phyloP scores from a whole-genome alignment of 2,888 invertebrate genomes.

The Torymus aiolomorphi region DNA sequence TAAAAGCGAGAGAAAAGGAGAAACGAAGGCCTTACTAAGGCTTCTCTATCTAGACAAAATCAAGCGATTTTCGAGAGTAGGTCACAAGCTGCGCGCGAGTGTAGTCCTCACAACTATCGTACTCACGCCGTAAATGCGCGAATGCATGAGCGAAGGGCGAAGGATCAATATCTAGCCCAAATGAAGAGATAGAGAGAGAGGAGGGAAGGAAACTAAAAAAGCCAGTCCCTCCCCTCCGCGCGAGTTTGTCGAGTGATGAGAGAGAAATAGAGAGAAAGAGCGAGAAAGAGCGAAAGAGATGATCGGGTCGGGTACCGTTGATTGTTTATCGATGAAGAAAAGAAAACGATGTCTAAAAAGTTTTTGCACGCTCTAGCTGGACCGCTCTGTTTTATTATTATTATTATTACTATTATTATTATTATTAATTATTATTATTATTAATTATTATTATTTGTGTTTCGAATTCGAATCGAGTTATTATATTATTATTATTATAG shows the following conservation, averaged over 20 bases:
- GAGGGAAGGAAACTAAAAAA: background rate
- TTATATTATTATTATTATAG: conserved; percentile 22
- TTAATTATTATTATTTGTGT: background rate
- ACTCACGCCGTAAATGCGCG: background rate
- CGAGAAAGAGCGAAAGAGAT: background rate
- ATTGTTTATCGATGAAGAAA: conserved; percentile 25
- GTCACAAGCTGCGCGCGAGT: background rate
- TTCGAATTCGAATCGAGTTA: background rate
- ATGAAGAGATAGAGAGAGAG: background rate
- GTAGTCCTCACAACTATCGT: too few relatives aligned
- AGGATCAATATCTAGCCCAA: conserved; percentile 7
- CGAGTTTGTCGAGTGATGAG: background rate
- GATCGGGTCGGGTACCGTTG: background rate
- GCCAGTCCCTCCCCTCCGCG: background rate
- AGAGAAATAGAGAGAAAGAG: too few relatives aligned
- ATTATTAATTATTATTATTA: too few relatives aligned
- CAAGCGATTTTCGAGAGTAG: conserved; percentile 17
- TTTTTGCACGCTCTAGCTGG: too few relatives aligned
- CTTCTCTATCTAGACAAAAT: conserved; percentile 6
- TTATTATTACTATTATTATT: too few relatives aligned
- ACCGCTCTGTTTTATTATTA: too few relatives aligned
- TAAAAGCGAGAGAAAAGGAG: too few relatives aligned
- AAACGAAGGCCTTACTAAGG: too few relatives aligned
- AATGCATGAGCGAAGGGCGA: background rate
- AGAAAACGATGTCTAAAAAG: too few relatives aligned